These are phyloP conservation scores for Clarias macrocephalus DNA, from an alignment of 2,113 vertebrate species.

Conservation along the genomic window DNA sequence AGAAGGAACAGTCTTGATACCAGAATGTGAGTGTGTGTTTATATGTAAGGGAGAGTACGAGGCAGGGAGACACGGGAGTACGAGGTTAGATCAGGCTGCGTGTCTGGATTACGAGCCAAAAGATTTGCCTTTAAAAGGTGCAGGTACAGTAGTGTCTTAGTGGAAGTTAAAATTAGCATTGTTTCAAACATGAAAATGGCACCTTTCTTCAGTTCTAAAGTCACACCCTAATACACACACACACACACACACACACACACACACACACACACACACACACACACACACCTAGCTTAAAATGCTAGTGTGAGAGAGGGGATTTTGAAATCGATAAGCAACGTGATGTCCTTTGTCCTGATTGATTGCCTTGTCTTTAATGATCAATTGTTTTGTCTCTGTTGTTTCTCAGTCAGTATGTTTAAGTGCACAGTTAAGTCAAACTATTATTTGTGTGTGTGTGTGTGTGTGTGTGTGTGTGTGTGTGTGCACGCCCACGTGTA, in stretches of 20 bases:
- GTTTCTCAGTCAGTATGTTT: too few relatives aligned
- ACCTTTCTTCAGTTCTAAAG: not conserved
- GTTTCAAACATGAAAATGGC: not conserved
- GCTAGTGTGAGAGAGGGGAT: not conserved
- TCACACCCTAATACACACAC: not conserved
- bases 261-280: too few relatives aligned
- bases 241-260: not conserved
- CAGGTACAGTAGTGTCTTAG: not conserved
- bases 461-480: too few relatives aligned
- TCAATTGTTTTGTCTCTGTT: not conserved
- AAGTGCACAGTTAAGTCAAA: too few relatives aligned
- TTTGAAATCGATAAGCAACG: not conserved
- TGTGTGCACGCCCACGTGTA: too few relatives aligned
- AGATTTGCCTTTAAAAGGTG: not conserved
- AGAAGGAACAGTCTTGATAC: constrained; percentile 14
- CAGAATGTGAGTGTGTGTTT: not conserved
- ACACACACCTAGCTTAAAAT: not conserved
- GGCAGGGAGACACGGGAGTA: not conserved
- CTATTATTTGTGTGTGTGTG: too few relatives aligned
- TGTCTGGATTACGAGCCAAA: not conserved
- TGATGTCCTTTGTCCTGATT: not conserved
- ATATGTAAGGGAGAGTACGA: not conserved
- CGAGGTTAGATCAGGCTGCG: not conserved
- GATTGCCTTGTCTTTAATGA: too few relatives aligned
- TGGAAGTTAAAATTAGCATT: not conserved